A percentile compares a stretch with the other conserved stretches of the same genome.
Conservation (phyloP, 2,888 invertebrate species). For the Tromatobia lineatoria region DNA sequence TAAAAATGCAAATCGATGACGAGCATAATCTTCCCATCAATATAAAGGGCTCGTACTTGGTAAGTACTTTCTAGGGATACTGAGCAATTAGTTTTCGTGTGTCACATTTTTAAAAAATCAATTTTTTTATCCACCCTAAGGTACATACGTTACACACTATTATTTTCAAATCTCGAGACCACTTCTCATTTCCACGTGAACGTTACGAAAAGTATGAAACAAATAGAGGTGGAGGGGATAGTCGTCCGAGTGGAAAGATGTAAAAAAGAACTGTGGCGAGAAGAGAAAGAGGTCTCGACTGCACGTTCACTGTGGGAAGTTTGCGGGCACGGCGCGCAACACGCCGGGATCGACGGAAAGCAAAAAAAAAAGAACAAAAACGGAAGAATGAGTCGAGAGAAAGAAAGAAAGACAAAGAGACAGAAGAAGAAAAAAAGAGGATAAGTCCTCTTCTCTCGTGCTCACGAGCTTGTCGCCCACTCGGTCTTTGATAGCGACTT, state of each 20-base stretch:
- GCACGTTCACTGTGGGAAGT: conserved; percentile 66
- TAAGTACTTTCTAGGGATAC: no score
- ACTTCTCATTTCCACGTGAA: neutral
- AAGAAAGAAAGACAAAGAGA: conserved; percentile 28
- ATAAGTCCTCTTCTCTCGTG: conserved; percentile 59
- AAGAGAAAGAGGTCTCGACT: conserved; percentile 64
- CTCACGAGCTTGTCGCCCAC: conserved; percentile 62
- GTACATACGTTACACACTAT: neutral
- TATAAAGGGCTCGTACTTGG: no score
- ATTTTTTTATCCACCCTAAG: no score
- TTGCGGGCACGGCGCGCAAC: conserved; percentile 56
- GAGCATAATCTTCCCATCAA: no score
- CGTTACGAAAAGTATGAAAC: conserved; percentile 13
- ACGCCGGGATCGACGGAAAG: conserved; percentile 40
- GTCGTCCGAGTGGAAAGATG: conserved; percentile 33
- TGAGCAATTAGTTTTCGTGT: no score
- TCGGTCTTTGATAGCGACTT: conserved; percentile 69
- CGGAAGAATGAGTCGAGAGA: conserved; percentile 16
- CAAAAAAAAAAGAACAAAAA: conserved; percentile 22
- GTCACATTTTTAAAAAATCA: no score
- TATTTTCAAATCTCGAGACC: neutral
- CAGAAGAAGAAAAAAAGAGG: conserved; percentile 14
- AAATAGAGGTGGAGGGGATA: conserved; percentile 13
- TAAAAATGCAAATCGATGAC: no score
- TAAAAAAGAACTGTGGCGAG: conserved; percentile 49